These are phyloP conservation scores for Tachycineta bicolor DNA, from an alignment of 2,113 vertebrate species.

Conservation along the genomic window DNA sequence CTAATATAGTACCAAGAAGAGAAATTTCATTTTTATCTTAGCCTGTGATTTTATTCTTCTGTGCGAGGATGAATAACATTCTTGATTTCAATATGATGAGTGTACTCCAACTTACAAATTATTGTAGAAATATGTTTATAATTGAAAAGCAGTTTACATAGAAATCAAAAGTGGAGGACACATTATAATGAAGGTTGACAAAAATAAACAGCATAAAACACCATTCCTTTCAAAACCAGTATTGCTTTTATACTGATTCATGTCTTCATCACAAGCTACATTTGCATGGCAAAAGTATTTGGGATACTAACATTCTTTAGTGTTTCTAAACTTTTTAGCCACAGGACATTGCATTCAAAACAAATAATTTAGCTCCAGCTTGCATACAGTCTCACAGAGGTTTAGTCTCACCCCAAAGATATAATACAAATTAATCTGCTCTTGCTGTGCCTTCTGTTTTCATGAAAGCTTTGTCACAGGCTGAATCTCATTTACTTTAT, in stretches of 20 bases:
- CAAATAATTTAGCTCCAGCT: background rate
- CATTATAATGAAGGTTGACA: background rate
- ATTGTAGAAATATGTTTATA: background rate
- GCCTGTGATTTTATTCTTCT: background rate
- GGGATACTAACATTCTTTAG: background rate
- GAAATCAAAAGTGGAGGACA: background rate
- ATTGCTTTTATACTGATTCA: background rate
- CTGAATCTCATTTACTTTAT: background rate
- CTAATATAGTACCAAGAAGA: background rate
- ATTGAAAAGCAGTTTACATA: background rate
- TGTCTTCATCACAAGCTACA: background rate
- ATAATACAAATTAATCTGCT: background rate
- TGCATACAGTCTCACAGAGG: background rate
- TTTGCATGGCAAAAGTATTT: background rate
- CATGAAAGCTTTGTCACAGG: background rate
- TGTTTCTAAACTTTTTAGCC: background rate
- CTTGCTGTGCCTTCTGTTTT: background rate
- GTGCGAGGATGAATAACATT: background rate
- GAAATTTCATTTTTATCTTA: background rate
- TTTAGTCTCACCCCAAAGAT: background rate
- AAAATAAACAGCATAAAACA: background rate
- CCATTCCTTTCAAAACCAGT: background rate
- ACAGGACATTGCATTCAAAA: background rate
- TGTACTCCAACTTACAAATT: background rate
- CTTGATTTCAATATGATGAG: background rate